A percentile compares a stretch with the other conserved stretches of the same genome.
phyloP scores from a whole-genome alignment of 2,797 vertebrate species.

The Podarcis lilfordi region DNA sequence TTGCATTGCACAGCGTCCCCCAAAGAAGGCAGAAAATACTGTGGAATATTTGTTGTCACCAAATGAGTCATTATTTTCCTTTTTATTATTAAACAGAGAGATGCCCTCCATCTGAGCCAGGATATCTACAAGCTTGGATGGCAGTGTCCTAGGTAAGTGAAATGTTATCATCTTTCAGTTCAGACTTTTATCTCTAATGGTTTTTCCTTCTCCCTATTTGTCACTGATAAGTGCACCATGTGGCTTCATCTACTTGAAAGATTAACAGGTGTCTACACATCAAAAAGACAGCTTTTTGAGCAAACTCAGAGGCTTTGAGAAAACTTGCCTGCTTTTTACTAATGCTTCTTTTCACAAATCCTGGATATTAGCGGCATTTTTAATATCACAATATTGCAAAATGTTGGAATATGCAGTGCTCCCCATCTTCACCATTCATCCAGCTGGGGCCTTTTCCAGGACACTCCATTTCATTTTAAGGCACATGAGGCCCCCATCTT shows the following conservation, averaged over 20 bases:
- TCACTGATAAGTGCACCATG: not conserved
- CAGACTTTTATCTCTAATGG: not conserved
- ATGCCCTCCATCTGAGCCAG: not conserved
- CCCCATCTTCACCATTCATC: not conserved
- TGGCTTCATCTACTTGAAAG: not conserved
- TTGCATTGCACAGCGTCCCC: not conserved
- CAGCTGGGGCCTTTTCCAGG: not conserved
- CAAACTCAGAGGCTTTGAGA: not conserved
- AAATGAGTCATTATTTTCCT: not conserved
- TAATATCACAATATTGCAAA: not conserved
- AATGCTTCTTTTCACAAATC: not conserved
- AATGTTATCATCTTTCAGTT: not conserved
- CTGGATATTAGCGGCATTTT: not conserved
- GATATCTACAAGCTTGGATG: not conserved
- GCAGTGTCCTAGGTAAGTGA: slow-evolving; percentile 1
- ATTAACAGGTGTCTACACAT: not conserved
- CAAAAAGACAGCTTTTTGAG: not conserved
- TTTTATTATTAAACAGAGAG: slow-evolving; percentile 14
- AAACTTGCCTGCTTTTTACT: not conserved
- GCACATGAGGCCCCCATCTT: too few species aligned
- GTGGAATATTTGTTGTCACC: not conserved
- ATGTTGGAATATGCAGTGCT: not conserved
- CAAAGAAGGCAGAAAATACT: not conserved
- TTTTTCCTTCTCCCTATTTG: not conserved
- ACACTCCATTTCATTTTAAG: not conserved